Conservation (phyloP, 2,113 vertebrate genomes). For the Dasypus novemcinctus region DNA sequence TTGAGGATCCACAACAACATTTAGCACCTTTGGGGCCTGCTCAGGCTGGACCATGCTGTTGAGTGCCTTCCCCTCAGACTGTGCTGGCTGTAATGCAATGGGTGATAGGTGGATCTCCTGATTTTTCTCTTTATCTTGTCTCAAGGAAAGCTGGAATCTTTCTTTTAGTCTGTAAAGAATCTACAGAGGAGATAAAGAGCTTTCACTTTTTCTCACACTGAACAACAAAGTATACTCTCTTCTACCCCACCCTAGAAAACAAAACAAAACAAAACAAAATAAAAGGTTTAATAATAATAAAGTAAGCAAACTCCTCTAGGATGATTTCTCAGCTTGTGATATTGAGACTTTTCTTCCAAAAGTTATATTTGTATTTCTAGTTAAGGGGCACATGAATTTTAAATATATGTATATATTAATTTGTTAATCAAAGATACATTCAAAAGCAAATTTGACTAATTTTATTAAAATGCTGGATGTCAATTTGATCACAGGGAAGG, state of each 20-base stretch:
- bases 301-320: slow-evolving; percentile 32
- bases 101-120: slow-evolving; percentile 88
- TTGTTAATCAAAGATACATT: not conserved
- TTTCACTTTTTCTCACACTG: slow-evolving; percentile 43
- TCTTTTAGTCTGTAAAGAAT: slow-evolving; percentile 95
- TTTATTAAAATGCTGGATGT: not conserved
- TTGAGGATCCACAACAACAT: slow-evolving; percentile 83
- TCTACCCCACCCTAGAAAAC: not conserved
- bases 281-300: not conserved
- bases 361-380: slow-evolving; percentile 2
- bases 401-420: not conserved
- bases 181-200: slow-evolving; percentile 80
- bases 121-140: slow-evolving; percentile 90
- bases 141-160: slow-evolving; percentile 90
- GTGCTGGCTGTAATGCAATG: slow-evolving; percentile 81
- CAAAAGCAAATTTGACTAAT: slow-evolving; percentile 1
- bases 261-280: not conserved
- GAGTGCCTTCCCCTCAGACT: slow-evolving; percentile 81
- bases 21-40: slow-evolving; percentile 84
- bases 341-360: slow-evolving; percentile 6
- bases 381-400: not conserved
- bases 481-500: not conserved
- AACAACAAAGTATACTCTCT: slow-evolving; percentile 34
- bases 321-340: slow-evolving; percentile 49
- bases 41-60: slow-evolving; percentile 94